phyloP scores from a whole-genome alignment of 1,140 invertebrate species.

The Rhynchophorus ferrugineus region DNA sequence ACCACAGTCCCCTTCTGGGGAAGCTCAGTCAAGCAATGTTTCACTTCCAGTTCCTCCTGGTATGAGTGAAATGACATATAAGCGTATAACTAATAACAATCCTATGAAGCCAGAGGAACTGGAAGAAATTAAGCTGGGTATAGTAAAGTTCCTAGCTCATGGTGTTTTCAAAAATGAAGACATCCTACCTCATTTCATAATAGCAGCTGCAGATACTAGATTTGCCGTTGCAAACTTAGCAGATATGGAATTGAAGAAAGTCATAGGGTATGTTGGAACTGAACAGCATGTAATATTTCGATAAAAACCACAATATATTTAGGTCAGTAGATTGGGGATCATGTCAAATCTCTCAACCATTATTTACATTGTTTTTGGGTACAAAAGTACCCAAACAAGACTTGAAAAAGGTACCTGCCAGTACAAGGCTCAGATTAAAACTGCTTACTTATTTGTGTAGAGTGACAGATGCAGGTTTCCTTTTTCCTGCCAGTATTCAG shows the following conservation, averaged over 20 bases:
- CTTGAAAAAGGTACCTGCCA: slow-evolving; percentile 62
- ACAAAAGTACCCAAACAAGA: slow-evolving; percentile 55
- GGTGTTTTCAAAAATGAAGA: slow-evolving; percentile 70
- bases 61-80: slow-evolving; percentile 70
- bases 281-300: background rate
- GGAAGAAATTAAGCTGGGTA: slow-evolving; percentile 63
- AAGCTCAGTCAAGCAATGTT: slow-evolving; percentile 25
- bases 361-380: slow-evolving; percentile 75
- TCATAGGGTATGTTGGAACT: slow-evolving; percentile 50
- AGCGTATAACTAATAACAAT: slow-evolving; percentile 68
- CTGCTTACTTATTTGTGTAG: slow-evolving; percentile 75
- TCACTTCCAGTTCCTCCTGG: slow-evolving; percentile 66
- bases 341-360: slow-evolving; percentile 55
- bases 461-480: slow-evolving; percentile 67
- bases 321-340: slow-evolving; percentile 72
- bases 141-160: slow-evolving; percentile 73
- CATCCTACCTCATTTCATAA: slow-evolving; percentile 68
- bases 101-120: slow-evolving; percentile 72
- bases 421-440: slow-evolving; percentile 75
- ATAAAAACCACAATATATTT: slow-evolving; percentile 29
- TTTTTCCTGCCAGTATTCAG: slow-evolving; percentile 74
- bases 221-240: slow-evolving; percentile 73
- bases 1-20: slow-evolving; percentile 24
- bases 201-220: slow-evolving; percentile 80
- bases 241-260: slow-evolving; percentile 65